A percentile compares a stretch with the other conserved stretches of the same genome.
Evolutionary conservation across 2,113 vertebrate species (phyloP).

Genomic region (Periophthalmus modestus): DNA sequence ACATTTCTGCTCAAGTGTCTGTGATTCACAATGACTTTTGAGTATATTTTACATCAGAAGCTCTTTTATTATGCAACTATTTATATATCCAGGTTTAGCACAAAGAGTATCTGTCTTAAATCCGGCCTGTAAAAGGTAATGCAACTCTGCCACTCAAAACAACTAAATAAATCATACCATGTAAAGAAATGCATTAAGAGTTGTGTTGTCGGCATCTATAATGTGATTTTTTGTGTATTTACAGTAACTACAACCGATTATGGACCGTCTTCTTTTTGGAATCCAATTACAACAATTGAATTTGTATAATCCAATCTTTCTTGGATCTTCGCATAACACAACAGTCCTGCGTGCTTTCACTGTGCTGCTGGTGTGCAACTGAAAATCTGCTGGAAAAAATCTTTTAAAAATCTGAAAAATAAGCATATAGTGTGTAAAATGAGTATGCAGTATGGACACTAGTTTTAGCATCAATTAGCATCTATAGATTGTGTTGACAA

Average conservation of each 20-base stretch:
- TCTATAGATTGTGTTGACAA: no score
- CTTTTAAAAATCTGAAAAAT: no score
- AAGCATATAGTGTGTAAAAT: no score
- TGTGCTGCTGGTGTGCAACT: conserved; percentile 28
- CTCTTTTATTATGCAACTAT: background rate
- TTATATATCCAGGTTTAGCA: conserved; percentile 12
- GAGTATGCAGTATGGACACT: no score
- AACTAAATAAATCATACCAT: conserved; percentile 25
- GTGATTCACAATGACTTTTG: background rate
- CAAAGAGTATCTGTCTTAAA: no score
- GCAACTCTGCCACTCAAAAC: conserved; percentile 8
- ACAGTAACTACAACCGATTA: conserved; percentile 74
- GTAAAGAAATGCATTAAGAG: conserved; percentile 29
- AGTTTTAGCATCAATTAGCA: no score
- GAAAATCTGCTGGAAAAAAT: background rate
- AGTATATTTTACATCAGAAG: background rate
- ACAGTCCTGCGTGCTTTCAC: conserved; percentile 28
- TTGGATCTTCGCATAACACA: conserved; percentile 39
- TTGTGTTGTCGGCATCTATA: conserved; percentile 44
- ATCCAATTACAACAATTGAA: conserved; percentile 70
- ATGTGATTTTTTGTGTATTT: conserved; percentile 69
- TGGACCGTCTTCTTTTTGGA: conserved; percentile 65
- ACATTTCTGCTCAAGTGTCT: no score
- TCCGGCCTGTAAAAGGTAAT: no score
- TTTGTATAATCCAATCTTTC: conserved; percentile 65